phyloP scores from a whole-genome alignment of 2,113 vertebrate species.

The Triplophysa dalaica region DNA sequence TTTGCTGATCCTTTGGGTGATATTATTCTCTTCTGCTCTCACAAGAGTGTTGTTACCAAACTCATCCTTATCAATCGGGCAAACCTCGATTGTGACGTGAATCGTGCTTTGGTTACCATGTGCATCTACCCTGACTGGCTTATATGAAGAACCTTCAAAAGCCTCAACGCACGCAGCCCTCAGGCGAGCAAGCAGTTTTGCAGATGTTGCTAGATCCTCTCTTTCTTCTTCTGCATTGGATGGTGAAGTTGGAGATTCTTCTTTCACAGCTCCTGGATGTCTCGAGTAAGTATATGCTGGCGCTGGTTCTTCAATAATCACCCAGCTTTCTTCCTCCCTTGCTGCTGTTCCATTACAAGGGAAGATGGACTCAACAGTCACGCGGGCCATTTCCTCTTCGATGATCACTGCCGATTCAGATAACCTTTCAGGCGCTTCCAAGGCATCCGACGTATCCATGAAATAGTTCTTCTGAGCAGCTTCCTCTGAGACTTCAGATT shows the following conservation, averaged over 20 bases:
- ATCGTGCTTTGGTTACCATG: slow-evolving; percentile 26
- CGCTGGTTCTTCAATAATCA: slow-evolving; percentile 21
- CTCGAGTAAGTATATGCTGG: not conserved
- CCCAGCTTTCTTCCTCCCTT: slow-evolving; percentile 34
- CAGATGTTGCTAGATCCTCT: not conserved
- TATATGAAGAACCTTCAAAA: slow-evolving; percentile 40
- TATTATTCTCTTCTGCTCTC: slow-evolving; percentile 12
- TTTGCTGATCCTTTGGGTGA: not conserved
- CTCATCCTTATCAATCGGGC: slow-evolving; percentile 15
- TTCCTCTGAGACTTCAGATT: not conserved
- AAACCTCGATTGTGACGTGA: slow-evolving; percentile 48
- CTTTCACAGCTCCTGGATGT: not conserved
- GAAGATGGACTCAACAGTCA: not conserved
- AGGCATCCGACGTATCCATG: too few relatives aligned
- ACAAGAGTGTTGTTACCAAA: not conserved
- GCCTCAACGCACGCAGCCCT: slow-evolving; percentile 46
- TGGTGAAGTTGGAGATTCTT: not conserved
- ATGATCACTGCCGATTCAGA: not conserved
- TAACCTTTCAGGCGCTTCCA: not conserved
- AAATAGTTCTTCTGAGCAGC: not conserved
- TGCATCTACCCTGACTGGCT: slow-evolving; percentile 18
- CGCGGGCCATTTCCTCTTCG: not conserved
- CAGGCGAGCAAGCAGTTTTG: slow-evolving; percentile 41
- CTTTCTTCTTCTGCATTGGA: not conserved
- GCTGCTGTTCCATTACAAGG: not conserved